Evolutionary conservation across 2,888 invertebrate species (phyloP), one percentile per base, ranked within the genome.

Genomic region (Theodoxus fluviatilis): DNA sequence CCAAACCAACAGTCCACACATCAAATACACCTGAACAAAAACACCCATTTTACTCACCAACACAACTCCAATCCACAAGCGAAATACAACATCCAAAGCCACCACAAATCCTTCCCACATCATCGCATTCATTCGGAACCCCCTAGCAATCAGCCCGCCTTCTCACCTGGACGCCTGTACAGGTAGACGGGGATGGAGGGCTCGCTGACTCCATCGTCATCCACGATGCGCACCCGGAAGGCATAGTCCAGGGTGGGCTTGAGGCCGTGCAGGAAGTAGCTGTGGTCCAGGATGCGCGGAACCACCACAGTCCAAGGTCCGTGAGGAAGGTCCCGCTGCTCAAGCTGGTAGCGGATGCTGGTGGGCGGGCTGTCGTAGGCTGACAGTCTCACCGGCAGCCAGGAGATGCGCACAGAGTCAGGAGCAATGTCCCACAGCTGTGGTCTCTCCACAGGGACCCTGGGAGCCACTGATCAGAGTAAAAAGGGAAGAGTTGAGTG

Each of bases 181-280:
- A 82, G 75, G 37, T 77, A 73, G 2, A 94, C 94, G 84, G 92
- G 94, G 2, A 96, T 96, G 69, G 96, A 96, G 0, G 98, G 98
- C 84, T 98, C 97, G 86, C 95, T 95, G 67, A 97, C 98, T 85
- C 94, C 95, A n/a, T 76, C 74, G 35, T 95, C 94, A 88, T 97
- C 97, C 85, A 97, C 95, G 2, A 97, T 97, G 33, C 97, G 91
- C 38, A 99, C 92, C 74, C 98, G 91, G 90, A 98, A 96, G 88
- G 94, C 94, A 89, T 99, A 99, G 88, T 98, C 97, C 75, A 94
- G 91, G 89, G 94, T 94, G 0, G 98, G 95, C 83, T 94, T 93
- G 73, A 99, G 78, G 35, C 83, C 81, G 3, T 78, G 78, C 49
- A 85, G 78, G 67, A 74, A 76, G 72, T 81, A 85, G 31, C 73